phyloP scores from a whole-genome alignment of 2,888 invertebrate species.

The Gastracanthus pulcherrimus region DNA sequence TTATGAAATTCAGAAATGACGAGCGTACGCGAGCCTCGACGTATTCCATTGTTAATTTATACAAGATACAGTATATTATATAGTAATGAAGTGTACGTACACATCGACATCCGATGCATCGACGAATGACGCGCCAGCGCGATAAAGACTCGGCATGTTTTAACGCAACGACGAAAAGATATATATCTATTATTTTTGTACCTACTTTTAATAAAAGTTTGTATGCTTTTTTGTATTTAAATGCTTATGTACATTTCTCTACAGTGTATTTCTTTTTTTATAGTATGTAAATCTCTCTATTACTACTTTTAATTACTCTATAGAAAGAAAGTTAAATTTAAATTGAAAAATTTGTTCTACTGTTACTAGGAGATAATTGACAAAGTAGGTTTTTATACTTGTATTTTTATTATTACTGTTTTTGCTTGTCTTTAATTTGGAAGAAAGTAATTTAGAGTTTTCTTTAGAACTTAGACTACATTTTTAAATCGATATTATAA shows the following conservation, averaged over 20 bases:
- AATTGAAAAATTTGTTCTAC: no score
- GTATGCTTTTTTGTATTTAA: constrained; percentile 72
- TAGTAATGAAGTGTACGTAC: constrained; percentile 27
- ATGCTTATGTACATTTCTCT: no score
- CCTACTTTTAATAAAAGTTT: constrained; percentile 74
- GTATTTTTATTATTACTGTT: no score
- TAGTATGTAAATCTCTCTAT: no score
- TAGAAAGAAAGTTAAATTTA: no score
- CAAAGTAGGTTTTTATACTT: no score
- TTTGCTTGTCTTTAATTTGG: no score
- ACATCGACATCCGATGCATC: constrained; percentile 35
- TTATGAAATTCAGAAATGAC: background rate
- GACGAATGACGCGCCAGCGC: constrained; percentile 37
- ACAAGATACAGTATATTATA: background rate
- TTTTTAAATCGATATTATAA: no score
- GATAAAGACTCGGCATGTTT: constrained; percentile 56
- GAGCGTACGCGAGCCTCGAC: constrained; percentile 1
- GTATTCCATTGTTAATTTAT: constrained; percentile 37
- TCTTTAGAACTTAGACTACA: no score
- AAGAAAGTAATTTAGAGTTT: no score
- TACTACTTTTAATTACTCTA: no score
- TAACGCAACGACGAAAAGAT: constrained; percentile 68
- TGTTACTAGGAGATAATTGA: no score
- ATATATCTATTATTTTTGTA: constrained; percentile 75
- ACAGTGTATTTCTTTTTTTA: background rate